Base-by-base conservation (phyloP, 2,888 invertebrate genomes). In the Eupithecia vulgata region DNA sequence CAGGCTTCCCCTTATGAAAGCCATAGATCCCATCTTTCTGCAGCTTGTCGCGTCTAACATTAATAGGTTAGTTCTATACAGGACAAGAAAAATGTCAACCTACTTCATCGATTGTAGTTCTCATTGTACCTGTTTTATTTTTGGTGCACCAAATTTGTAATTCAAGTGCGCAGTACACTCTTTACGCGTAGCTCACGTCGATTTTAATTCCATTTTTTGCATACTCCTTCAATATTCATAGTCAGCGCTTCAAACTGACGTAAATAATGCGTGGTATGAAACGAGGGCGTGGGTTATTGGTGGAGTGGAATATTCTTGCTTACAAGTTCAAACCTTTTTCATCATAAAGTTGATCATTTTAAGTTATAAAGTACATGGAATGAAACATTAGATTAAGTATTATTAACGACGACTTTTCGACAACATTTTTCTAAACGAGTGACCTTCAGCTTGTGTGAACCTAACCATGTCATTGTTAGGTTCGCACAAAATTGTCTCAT, bases 401-500 rank as follows among this genome's bases (percentile, higher is more conserved):
- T 5, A 4, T 30, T 35, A 35, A 7, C 3, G 5, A 35, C 35
- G 35, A 57, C 8, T 1, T 57, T 57, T 25, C 3, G 21, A 21
- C 21, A 25, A 30, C 59, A 59, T 13, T 61, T 25, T 30, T 61
- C 30, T 34, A 17, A 61, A 61, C 17, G 25, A 57, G 25, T 13
- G 25, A 12, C 34, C 34, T 59, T 15, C 15, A 59, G 17, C 34
- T 8, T n/a, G n/a, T n/a, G n/a, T n/a, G n/a, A n/a, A n/a, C n/a
- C n/a, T n/a, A n/a, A n/a, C n/a, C n/a, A n/a, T n/a, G 37, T 75
- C 70, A 72, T 74, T 70, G 69, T 59, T 75, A 76, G 71, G 68
- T 66, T 77, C 68, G 66, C 74, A 73, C 67, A 71, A 77, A 73
- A 74, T 77, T 73, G 73, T 73, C 73, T 73, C 76, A 76, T 78